Percentiles rank a stretch among this genome's conserved stretches.
Evolutionary conservation across 2,888 invertebrate species (phyloP).

Genomic region (Diaprepes abbreviatus): DNA sequence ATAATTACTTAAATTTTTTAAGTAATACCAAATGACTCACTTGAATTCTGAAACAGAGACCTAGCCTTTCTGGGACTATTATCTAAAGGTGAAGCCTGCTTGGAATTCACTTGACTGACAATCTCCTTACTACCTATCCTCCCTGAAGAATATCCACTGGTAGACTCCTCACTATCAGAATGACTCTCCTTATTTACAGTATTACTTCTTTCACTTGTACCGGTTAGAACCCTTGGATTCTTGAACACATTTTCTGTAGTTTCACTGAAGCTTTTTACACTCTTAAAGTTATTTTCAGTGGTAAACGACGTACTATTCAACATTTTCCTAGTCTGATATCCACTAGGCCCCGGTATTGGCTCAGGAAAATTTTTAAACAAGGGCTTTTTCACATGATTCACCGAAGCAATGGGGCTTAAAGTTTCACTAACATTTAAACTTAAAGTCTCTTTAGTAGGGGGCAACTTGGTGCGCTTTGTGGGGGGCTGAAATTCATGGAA

Average conservation of each 20-base stretch:
- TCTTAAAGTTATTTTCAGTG: constrained; percentile 13
- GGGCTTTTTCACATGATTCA: constrained; percentile 44
- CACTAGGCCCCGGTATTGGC: constrained; percentile 64
- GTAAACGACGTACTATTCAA: constrained; percentile 47
- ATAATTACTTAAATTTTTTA: neutral
- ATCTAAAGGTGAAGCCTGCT: constrained; percentile 55
- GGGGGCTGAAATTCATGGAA: constrained; percentile 67
- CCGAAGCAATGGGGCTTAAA: constrained; percentile 40
- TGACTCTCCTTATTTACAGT: constrained; percentile 62
- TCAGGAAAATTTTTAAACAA: constrained; percentile 56
- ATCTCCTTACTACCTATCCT: constrained; percentile 61
- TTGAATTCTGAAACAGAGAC: constrained; percentile 56
- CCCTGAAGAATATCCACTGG: constrained; percentile 72
- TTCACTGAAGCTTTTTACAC: constrained; percentile 30
- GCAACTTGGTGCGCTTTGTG: constrained; percentile 65
- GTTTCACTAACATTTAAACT: constrained; percentile 40
- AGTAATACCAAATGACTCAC: constrained; percentile 39
- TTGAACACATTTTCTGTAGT: constrained; percentile 44
- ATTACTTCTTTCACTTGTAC: constrained; percentile 39
- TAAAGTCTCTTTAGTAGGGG: constrained; percentile 48
- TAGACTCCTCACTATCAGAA: constrained; percentile 73
- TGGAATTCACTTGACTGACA: constrained; percentile 57
- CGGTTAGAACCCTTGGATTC: constrained; percentile 7
- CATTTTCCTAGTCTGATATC: constrained; percentile 57
- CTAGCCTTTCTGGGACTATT: constrained; percentile 51